Evolutionary conservation across 2,797 vertebrate species (phyloP), one percentile per base, ranked within the genome.

Genomic region (Natrix natrix): DNA sequence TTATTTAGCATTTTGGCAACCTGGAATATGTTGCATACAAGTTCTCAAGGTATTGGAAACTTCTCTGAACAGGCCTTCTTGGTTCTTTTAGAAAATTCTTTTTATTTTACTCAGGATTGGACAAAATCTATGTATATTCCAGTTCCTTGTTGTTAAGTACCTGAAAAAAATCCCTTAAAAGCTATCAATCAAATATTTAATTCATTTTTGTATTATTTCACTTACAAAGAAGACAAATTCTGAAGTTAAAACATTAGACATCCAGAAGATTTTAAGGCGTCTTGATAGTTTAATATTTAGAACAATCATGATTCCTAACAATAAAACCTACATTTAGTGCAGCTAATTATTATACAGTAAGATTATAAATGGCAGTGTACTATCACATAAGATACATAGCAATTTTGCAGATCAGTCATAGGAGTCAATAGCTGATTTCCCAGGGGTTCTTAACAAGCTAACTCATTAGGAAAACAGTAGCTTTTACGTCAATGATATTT

Each of bases 401-500:
- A 89, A 59, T 91, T 93, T 56, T 89, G 16, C 20, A 69, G 86
- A 59, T 2, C 32, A 93, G 74, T 57, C 57, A 86, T 32, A 28
- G 24, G 61, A 95, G 3, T 20, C 93, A 93, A 86, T 93, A 78
- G 4, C 0, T 92, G n/a, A 86, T 93, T 94, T 92, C 32, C 26
- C 13, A 26, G 12, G 88, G 88, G 60, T 88, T 17, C 0, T 74
- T 92, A 48, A 56, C 14, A 37, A 6, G 24, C 74, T 60, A 94
- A 37, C 28, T 87, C n/a, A 86, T 91, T 90, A 92, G 52, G 56
- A 92, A 94, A 92, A 63, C 24, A 61, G 93, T 37, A 37, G 0
- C 92, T 95, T 93, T 93, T 92, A 86, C 22, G n/a, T 93, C 12
- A 93, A 87, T 88, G 37, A 48, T 59, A 61, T 86, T 91, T 87